Evolutionary conservation across 2,888 invertebrate genomes (phyloP), one percentile per base, ranked within the genome.

Genomic region (Oconnorella tubifera): DNA sequence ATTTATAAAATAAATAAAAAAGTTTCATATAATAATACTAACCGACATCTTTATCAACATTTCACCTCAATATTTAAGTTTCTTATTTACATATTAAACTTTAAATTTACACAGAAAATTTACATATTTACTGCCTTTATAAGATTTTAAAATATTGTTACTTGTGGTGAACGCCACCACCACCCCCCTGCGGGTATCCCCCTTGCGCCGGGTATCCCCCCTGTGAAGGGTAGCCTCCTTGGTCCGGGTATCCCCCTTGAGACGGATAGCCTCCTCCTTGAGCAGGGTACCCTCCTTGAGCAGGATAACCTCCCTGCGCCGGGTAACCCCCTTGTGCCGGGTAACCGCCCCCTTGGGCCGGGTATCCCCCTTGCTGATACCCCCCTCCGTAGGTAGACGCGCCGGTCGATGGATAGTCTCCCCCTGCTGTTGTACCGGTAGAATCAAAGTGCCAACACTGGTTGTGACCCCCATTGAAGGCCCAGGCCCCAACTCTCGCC

Each of bases 371-470:
- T 19, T 4, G 14, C 14, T 10, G 25, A 25, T 23, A 6, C 53
- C 53, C 53, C 10, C 53, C 53, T 25, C 14, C 53, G 53, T 51
- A 51, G 40, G 40, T 40, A 19, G 40, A 40, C 40, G 40, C 40
- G 40, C 40, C 40, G 10, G 40, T 40, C 25, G 10, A 4, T 10
- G 53, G 53, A 27, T 51, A 51, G 23, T 25, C 14, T 6, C 14
- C 10, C 10, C 14, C 14, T 19, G 53, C 53, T 27, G 10, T 6
- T 10, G 14, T 27, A 27, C 59, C 59, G 40, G 40, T n/a, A 31
- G 27, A 40, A n/a, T 59, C 59, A 48, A 59, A 59, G 33, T 59
- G 27, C 59, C 59, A 59, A 23, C 23, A 40, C 48, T 59, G 59
- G 48, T 59, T 59, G 1, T 10, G 14, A 27, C 40, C 40, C 27